phyloP scores from a whole-genome alignment of 92 coral and sea anemone species.

The Nematostella vectensis region DNA sequence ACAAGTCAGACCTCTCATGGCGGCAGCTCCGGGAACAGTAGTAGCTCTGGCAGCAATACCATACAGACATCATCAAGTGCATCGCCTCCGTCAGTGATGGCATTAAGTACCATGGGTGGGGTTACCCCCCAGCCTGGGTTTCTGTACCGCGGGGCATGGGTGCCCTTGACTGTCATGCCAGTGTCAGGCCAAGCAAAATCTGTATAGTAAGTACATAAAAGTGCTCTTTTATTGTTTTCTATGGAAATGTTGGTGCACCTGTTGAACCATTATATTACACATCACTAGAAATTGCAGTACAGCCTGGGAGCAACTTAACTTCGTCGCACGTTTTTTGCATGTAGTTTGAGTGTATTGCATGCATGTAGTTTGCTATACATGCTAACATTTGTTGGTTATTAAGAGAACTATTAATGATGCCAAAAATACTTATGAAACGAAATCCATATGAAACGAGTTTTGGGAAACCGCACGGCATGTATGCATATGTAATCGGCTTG shows the following conservation, averaged over 20 bases:
- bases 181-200: conserved; percentile 89
- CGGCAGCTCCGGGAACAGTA: conserved; percentile 38
- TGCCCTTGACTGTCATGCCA: conserved; percentile 84
- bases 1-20: conserved; percentile 57
- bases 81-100: conserved; percentile 81
- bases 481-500: too few species aligned
- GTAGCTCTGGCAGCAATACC: conserved; percentile 48
- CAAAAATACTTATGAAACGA: too few species aligned
- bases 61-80: conserved; percentile 79
- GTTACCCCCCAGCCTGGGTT: conserved; percentile 95
- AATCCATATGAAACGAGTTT: too few species aligned
- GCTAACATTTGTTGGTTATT: too few species aligned
- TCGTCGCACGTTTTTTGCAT: too few species aligned
- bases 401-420: too few species aligned
- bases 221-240: too few species aligned
- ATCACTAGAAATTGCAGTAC: too few species aligned
- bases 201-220: conserved; percentile 93
- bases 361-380: too few species aligned
- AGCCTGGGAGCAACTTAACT: too few species aligned
- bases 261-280: neutral
- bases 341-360: too few species aligned
- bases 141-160: conserved; percentile 87
- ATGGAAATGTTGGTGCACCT: neutral
- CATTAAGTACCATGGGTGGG: conserved; percentile 86
- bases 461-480: too few species aligned